Evolutionary conservation across 2,888 invertebrate species (phyloP), one percentile per base, ranked within the genome.

Genomic region (Eilema depressum): DNA sequence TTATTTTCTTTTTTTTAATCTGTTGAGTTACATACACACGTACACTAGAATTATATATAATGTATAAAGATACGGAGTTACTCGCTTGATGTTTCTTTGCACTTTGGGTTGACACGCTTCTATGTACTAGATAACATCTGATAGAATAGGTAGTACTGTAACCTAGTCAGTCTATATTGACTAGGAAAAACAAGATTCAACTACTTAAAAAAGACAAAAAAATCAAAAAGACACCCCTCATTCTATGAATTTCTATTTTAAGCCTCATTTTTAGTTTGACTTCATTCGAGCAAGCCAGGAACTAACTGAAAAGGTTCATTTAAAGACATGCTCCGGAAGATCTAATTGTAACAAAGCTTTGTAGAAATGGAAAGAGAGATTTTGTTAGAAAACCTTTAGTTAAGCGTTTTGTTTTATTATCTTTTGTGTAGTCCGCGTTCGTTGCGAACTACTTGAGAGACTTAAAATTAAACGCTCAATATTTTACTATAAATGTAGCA

Each of bases 281-380:
- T 47, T 47, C 47, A 47, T 47, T 47, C 63, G 73, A 79, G 66
- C 67, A 67, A 75, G 79, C 79, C 69, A 77, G 73, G 70, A 1
- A 71, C 69, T 77, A 65, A 77, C 71, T 72, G 77, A 79, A 79
- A 75, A 75, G 74, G 73, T 75, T 75, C 71, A 60, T 23, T 63
- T 25, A 37, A 66, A 77, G 73, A 79, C 71, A 70, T 47, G 47
- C 47, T 7, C 47, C 47, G 70, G 69, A 63, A 74, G 79, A 60
- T 74, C 77, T 79, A 77, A 79, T 79, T 79, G 79, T 77, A 63
- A 71, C 63, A 62, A 71, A 79, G 74, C 76, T 76, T 79, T 76
- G 61, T 69, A 74, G 79, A 79, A 79, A 77, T 66, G 70, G n/a
- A 57, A 75, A 70, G 77, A 68, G 75, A 75, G 79, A 71, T 63